Conservation (phyloP, 2,113 vertebrate species). For the Microcebus jonahi region DNA sequence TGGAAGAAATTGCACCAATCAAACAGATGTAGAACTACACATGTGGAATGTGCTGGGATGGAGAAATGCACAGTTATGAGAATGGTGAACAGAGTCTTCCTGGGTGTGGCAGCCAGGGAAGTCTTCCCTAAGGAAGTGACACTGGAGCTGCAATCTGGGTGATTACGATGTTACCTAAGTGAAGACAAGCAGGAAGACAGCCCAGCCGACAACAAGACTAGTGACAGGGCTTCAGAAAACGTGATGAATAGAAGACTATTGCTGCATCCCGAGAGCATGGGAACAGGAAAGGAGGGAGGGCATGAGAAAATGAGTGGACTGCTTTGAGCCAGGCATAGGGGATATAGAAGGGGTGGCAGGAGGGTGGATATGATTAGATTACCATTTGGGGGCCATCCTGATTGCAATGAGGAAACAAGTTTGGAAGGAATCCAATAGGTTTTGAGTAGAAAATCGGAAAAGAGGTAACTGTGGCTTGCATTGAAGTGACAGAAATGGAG, state of each 20-base stretch:
- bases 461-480: neutral
- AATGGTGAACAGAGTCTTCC: neutral
- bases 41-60: neutral
- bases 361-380: neutral
- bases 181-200: neutral
- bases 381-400: neutral
- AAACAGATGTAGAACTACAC: neutral
- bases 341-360: neutral
- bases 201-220: neutral
- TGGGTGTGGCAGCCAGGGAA: neutral
- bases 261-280: neutral
- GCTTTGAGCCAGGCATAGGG: neutral
- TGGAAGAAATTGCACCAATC: neutral
- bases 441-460: neutral
- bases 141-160: neutral
- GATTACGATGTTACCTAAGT: neutral
- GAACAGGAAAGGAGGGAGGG: neutral
- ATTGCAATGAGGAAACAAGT: neutral
- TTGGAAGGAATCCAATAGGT: neutral
- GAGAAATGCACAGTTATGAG: neutral
- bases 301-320: neutral
- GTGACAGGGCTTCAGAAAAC: neutral
- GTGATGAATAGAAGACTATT: neutral
- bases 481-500: neutral
- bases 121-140: neutral